Conservation (phyloP, 2,888 invertebrate species). For the Acanthoscelides obtectus region DNA sequence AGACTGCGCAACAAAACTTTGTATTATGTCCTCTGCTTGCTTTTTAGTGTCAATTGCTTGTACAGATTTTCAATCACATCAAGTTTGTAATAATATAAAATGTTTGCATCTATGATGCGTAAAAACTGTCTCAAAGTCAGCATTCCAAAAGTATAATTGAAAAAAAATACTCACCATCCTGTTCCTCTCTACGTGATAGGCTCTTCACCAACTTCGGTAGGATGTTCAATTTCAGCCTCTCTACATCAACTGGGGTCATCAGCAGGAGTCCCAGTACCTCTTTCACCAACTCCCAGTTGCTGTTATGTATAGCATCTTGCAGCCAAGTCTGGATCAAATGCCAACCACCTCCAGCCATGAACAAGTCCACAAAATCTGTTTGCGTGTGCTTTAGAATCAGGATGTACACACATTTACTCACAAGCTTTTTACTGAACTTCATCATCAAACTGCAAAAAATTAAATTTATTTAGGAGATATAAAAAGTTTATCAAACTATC, state of each 20-base stretch:
- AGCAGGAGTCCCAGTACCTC: slow-evolving; percentile 82
- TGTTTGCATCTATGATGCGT: too few relatives aligned
- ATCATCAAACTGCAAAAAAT: slow-evolving; percentile 84
- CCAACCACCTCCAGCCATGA: slow-evolving; percentile 92
- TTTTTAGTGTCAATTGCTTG: too few relatives aligned
- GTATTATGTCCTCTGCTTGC: too few relatives aligned
- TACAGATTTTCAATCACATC: too few relatives aligned
- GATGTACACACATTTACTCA: slow-evolving; percentile 92
- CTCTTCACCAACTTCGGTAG: slow-evolving; percentile 89
- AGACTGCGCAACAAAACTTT: too few relatives aligned
- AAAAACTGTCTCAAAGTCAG: too few relatives aligned
- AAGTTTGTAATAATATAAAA: too few relatives aligned
- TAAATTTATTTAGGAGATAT: neutral
- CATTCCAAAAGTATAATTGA: slow-evolving; percentile 8
- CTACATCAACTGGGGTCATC: slow-evolving; percentile 85
- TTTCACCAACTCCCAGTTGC: slow-evolving; percentile 82
- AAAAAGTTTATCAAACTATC: too few relatives aligned
- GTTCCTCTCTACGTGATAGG: slow-evolving; percentile 74
- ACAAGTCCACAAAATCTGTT: slow-evolving; percentile 76
- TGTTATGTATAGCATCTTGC: slow-evolving; percentile 75
- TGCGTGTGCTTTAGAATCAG: slow-evolving; percentile 87
- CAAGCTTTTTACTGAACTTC: slow-evolving; percentile 90
- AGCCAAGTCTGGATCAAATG: slow-evolving; percentile 86
- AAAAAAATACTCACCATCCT: slow-evolving; percentile 62
- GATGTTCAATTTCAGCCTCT: slow-evolving; percentile 84